phyloP scores from a whole-genome alignment of 2,797 vertebrate genomes.

The Onychomys leucogaster region DNA sequence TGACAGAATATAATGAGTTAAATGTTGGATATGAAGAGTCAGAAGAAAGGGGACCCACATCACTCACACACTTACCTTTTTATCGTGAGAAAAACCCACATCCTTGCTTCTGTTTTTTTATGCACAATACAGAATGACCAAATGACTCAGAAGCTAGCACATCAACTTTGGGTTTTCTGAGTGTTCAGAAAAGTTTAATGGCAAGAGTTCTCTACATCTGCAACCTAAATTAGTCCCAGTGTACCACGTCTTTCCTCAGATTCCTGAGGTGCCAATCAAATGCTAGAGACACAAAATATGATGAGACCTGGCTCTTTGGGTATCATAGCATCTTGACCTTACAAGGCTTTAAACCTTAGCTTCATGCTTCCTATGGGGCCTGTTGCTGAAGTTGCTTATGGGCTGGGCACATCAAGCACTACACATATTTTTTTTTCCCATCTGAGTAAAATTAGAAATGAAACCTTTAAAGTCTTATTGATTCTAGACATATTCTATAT shows the following conservation, averaged over 20 bases:
- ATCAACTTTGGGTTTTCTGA: slow-evolving; percentile 85
- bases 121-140: slow-evolving; percentile 76
- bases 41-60: background rate
- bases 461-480: slow-evolving; percentile 82
- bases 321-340: slow-evolving; percentile 81
- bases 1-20: background rate
- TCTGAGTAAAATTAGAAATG: slow-evolving; percentile 84
- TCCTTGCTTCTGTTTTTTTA: slow-evolving; percentile 51
- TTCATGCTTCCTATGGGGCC: slow-evolving; percentile 82
- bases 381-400: slow-evolving; percentile 75
- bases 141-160: slow-evolving; percentile 56
- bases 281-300: slow-evolving; percentile 79
- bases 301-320: slow-evolving; percentile 86
- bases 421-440: slow-evolving; percentile 76
- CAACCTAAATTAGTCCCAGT: slow-evolving; percentile 83
- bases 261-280: slow-evolving; percentile 81
- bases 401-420: slow-evolving; percentile 64
- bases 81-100: slow-evolving; percentile 40
- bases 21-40: too few relatives aligned
- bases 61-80: slow-evolving; percentile 17
- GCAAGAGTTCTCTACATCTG: slow-evolving; percentile 73
- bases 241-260: slow-evolving; percentile 68
- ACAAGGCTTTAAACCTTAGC: slow-evolving; percentile 87
- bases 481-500: slow-evolving; percentile 83
- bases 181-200: slow-evolving; percentile 82